Percentiles rank a stretch among this genome's conserved stretches.
Conservation (phyloP, 2,888 invertebrate genomes). For the Drosophila recens region DNA sequence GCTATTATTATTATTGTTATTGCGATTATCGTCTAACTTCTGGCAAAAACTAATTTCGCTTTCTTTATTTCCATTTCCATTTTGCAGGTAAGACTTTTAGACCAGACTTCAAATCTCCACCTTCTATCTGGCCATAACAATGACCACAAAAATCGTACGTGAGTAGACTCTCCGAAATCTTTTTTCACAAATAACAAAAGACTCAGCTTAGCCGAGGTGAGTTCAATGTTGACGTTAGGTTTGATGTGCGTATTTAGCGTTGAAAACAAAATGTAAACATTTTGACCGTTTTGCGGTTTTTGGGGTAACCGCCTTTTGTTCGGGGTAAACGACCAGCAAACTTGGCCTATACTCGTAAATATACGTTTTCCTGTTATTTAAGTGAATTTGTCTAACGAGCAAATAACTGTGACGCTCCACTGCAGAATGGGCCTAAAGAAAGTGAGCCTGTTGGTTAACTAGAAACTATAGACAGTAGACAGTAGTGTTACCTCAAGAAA, state of each 20-base stretch:
- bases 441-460: conserved; percentile 27
- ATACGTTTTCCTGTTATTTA: conserved; percentile 18
- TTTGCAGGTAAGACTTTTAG: conserved; percentile 60
- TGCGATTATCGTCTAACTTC: conserved; percentile 41
- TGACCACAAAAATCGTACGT: conserved; percentile 66
- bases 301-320: conserved; percentile 29
- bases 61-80: conserved; percentile 44
- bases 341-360: conserved; percentile 21
- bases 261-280: conserved; percentile 71
- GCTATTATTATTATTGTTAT: conserved; percentile 33
- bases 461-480: conserved; percentile 1
- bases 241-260: conserved; percentile 68
- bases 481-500: conserved; percentile 8
- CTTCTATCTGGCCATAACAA: conserved; percentile 33
- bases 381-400: conserved; percentile 43
- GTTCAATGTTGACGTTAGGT: conserved; percentile 18
- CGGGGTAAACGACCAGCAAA: conserved; percentile 41
- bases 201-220: not conserved
- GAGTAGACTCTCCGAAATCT: conserved; percentile 40
- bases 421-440: conserved; percentile 31
- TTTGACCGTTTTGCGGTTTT: conserved; percentile 63
- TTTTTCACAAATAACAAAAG: conserved; percentile 20
- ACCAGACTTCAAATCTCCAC: conserved; percentile 1
- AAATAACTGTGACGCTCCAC: conserved; percentile 32
- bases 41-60: conserved; percentile 51